Evolutionary conservation across 2,113 vertebrate species (phyloP), one percentile per base, ranked within the genome.

Genomic region (Hassar affinis): DNA sequence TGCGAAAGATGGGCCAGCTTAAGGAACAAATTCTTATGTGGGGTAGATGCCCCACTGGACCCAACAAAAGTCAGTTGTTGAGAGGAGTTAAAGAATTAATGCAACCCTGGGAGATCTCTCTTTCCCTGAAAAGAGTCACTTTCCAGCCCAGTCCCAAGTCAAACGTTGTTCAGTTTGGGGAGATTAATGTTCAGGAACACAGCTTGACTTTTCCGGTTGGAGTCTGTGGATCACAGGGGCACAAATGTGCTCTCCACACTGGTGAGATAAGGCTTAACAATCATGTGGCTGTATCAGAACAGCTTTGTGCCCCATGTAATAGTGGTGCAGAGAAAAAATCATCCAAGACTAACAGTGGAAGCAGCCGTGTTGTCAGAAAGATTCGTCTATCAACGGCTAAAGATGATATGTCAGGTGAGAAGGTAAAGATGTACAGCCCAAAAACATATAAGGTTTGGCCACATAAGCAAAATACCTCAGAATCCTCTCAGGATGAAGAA

Each of bases 401-500:
- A 33, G 91, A 92, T 45, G 92, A 92, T 61, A 89, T 91, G 25
- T 88, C 57, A 47, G 71, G 33, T 7, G 45, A 91, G 1, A 88
- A 91, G 17, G 69, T 86, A 12, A 93, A 87, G 81, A 81, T 86
- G 3, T 80, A 81, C 3, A 77, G 87, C 35, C 68, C 77, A 10
- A 92, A 85, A 52, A 85, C 89, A n/a, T 87, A 83, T 45, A 61
- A 68, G 2, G 77, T 56, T 38, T 78, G 80, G 35, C 86, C 80
- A 61, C 90, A 87, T 81, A 86, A 81, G 18, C n/a, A 84, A 20
- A 79, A 84, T 17, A 69, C 52, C 18, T 93, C 92, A 0, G 90
- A 92, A 82, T 93, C 92, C 25, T 93, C 92, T 35, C 91, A 92
- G 81, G 92, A 93, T 7, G 93, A 93, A 59, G 90, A 92, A 83